These are phyloP conservation scores for Nymphalis c-album DNA, from an alignment of 2,888 invertebrate genomes.

Conservation along the genomic window DNA sequence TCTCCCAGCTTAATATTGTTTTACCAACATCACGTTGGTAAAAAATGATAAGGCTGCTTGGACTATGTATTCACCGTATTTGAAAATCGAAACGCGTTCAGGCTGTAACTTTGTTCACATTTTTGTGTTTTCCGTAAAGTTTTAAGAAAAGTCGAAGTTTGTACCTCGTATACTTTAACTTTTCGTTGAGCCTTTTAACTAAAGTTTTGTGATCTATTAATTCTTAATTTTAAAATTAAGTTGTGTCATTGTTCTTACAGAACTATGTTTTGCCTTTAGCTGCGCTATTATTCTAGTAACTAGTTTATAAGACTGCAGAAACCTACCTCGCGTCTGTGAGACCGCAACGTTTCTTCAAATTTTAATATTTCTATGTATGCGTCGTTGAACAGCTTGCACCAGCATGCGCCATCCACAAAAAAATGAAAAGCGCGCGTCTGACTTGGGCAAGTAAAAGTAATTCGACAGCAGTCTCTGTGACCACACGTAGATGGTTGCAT, in stretches of 20 bases:
- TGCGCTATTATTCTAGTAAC: too few species aligned
- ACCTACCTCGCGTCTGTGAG: too few species aligned
- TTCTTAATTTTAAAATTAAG: background rate
- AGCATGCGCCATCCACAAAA: too few species aligned
- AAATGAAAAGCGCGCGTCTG: background rate
- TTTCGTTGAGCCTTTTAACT: background rate
- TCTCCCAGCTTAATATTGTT: too few species aligned
- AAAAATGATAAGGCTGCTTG: background rate
- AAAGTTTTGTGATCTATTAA: background rate
- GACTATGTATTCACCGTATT: background rate
- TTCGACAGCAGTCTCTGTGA: background rate
- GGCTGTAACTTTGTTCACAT: constrained; percentile 5
- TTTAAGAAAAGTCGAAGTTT: constrained; percentile 6
- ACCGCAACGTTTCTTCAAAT: too few species aligned
- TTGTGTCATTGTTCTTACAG: background rate
- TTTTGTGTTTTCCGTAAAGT: constrained; percentile 12
- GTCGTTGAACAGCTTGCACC: too few species aligned
- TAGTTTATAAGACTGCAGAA: too few species aligned
- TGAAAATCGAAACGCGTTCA: constrained; percentile 6
- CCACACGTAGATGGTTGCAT: background rate
- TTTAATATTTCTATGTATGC: too few species aligned
- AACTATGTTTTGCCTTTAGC: too few species aligned
- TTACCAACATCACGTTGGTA: too few species aligned
- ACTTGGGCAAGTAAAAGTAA: background rate
- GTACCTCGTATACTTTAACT: background rate